Evolutionary conservation across 2,888 invertebrate genomes (phyloP), one percentile per base, ranked within the genome.

Genomic region (Allygus modestus): DNA sequence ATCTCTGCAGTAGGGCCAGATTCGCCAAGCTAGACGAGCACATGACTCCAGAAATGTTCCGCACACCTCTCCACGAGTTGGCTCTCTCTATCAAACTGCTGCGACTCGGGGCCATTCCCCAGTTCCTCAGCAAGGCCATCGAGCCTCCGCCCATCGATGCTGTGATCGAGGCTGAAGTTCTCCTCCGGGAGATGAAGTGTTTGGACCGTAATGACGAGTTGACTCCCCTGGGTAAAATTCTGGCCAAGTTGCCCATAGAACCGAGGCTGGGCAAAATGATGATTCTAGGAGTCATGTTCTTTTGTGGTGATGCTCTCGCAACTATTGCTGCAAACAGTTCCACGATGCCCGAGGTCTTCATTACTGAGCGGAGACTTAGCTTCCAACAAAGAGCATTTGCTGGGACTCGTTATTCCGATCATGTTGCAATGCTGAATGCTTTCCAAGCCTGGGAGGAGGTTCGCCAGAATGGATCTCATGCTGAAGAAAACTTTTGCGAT

Each of bases 131-230:
- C 28, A 99, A 99, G 91, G 97, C 97, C 0, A 95, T 99, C 28
- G 98, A 99, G 90, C 98, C 99, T 0, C 99, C 99, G 54, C 99
- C 99, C 20, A 93, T 99, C 86, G 99, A 99, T 91, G 98, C 99
- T 37, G 98, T 99, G 17, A 98, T 99, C 88, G 99, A 99, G 90
- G 99, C 99, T 0, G 98, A 99, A 91, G 98, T 97, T 61, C 89
- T 93, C 86, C 90, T 95, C 0, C 89, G 91, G 89, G 98, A 98
- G 89, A 95, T 99, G 94, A 96, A 97, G 89, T 99, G 99, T 87
- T 91, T 99, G 87, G 98, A 99, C 90, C 90, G 90, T 0, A 93
- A 94, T 86, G 97, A 98, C 90, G 97, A 97, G 87, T 91, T 99
- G 85, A 99, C 99, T 0, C 97, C 98, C 0, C 92, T 99, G 23